Base-by-base conservation (phyloP, 2,113 vertebrate species). In the Ammospiza caudacuta region DNA sequence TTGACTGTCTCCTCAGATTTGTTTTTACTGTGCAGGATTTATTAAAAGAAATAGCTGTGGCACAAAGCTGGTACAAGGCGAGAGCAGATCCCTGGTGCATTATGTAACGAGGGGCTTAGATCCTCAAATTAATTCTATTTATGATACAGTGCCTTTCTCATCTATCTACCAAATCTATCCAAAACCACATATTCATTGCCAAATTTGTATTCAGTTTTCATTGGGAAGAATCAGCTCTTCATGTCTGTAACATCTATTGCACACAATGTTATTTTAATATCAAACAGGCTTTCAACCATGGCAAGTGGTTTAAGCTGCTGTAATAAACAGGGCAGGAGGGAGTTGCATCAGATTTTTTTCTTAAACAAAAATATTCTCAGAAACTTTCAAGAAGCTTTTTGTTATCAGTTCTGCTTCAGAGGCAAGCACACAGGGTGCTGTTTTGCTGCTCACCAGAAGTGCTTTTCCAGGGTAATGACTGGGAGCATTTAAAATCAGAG, bases 401-500 rank as follows among this genome's bases (percentile, higher is more conserved):
- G 47, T 69, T 84, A 58, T 73, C 74, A 87, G 5, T 92, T 95
- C 61, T 86, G 54, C 72, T 62, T 47, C 64, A 58, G 5, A 78
- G 46, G 47, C 20, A 43, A 57, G 61, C 25, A 25, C 9, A 10
- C 84, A 80, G 76, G 47, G 31, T 84, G 77, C 80, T 41, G 61
- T 52, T 83, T 81, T 68, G 52, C 57, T 88, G 24, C 66, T 63
- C 18, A 85, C 24, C 15, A 77, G 83, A 89, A 95, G 59, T 21
- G 75, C 41, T 89, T 94, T 63, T 80, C 90, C 84, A 73, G 84
- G 89, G 79, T 94, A 96, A 95, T 88, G 73, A 70, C 83, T 69
- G 64, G 51, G 66, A 94, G 79, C 72, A 79, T 92, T 97, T 95
- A 75, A 94, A 93, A 87, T 68, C 73, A 82, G 52, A 91, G 94